phyloP scores from a whole-genome alignment of 2,888 invertebrate genomes.

The Drosophila nr. perissopoda region DNA sequence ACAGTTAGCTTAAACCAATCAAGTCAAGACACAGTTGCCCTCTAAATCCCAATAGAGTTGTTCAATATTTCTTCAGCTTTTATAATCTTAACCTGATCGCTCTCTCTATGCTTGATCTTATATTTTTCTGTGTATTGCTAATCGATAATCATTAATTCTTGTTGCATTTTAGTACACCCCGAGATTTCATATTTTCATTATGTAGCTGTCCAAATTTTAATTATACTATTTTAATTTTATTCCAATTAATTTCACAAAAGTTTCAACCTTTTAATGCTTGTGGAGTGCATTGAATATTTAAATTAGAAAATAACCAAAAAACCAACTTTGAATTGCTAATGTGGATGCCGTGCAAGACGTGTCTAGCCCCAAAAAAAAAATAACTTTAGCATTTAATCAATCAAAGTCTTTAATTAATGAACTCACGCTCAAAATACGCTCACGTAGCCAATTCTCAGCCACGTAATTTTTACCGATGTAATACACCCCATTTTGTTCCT shows the following conservation, averaged over 20 bases:
- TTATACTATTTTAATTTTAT: not conserved
- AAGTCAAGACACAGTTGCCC: not conserved
- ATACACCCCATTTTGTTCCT: slow-evolving; percentile 26
- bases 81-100: accelerated
- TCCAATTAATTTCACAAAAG: not conserved
- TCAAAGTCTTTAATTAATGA: slow-evolving; percentile 19
- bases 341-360: slow-evolving; percentile 12
- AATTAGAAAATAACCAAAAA: not conserved
- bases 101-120: not conserved
- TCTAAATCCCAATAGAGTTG: not conserved
- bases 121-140: not conserved
- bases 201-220: not conserved
- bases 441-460: slow-evolving; percentile 21
- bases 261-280: not conserved
- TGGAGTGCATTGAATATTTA: not conserved
- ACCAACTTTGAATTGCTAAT: not conserved
- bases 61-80: not conserved
- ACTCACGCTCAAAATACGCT: slow-evolving; percentile 16
- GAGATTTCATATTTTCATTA: not conserved
- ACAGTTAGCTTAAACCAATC: not conserved
- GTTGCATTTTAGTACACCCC: not conserved
- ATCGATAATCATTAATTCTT: not conserved
- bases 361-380: not conserved
- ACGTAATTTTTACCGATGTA: slow-evolving; percentile 25
- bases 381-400: slow-evolving; percentile 16